Percentiles rank a stretch among this genome's conserved stretches.
Evolutionary conservation across 2,113 vertebrate genomes (phyloP).

Genomic region (Urocitellus parryii): DNA sequence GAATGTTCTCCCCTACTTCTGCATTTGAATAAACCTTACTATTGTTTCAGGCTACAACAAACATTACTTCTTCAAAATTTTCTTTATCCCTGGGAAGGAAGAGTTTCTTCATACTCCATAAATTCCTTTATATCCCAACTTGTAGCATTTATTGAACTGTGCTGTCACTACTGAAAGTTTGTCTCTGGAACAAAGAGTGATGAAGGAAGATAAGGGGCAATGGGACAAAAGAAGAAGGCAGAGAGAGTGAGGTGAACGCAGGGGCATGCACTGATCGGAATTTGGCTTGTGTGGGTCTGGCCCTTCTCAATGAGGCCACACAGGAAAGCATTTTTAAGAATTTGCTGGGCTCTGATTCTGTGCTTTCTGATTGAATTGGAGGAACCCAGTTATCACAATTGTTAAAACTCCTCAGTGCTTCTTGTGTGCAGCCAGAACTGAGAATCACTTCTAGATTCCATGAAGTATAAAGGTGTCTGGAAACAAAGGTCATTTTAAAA

Average conservation of each 20-base stretch:
- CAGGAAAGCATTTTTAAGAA: background rate
- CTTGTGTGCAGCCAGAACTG: background rate
- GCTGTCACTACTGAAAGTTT: background rate
- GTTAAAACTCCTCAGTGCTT: background rate
- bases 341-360: background rate
- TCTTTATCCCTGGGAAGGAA: background rate
- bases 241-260: background rate
- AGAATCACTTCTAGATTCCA: background rate
- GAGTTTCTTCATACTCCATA: background rate
- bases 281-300: background rate
- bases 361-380: background rate
- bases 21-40: background rate
- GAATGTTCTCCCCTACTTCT: background rate
- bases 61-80: background rate
- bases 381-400: background rate
- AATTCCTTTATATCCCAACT: background rate
- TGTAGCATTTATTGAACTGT: background rate
- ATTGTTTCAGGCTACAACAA: background rate
- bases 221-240: background rate
- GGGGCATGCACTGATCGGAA: background rate
- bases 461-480: background rate
- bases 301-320: background rate
- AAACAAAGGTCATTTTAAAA: background rate
- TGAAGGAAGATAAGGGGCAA: background rate
- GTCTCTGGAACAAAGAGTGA: background rate